A percentile compares a stretch with the other conserved stretches of the same genome.
These are phyloP conservation scores for Macropodus opercularis DNA, from an alignment of 2,797 vertebrate species.

Conservation along the genomic window DNA sequence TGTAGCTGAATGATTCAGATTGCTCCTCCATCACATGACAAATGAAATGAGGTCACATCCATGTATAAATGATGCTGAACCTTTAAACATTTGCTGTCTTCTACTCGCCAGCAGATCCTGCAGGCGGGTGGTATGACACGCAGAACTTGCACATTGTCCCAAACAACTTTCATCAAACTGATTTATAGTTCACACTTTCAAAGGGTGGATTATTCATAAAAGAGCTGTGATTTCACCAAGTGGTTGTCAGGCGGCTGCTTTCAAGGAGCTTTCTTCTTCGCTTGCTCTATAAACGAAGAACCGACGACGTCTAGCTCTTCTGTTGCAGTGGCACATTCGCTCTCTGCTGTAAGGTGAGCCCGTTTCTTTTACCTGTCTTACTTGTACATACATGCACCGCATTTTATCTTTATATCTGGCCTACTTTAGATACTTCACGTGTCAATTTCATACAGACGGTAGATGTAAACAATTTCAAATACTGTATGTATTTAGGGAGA, in stretches of 20 bases:
- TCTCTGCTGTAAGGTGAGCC: conserved; percentile 39
- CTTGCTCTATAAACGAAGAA: conserved; percentile 12
- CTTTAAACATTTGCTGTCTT: not conserved
- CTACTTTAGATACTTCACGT: too few species aligned
- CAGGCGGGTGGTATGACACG: not conserved
- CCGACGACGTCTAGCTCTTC: conserved; percentile 7
- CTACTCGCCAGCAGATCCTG: not conserved
- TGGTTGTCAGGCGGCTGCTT: conserved; percentile 36
- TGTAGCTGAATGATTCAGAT: not conserved
- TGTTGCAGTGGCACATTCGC: not conserved
- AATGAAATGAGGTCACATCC: not conserved
- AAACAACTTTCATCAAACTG: conserved; percentile 6
- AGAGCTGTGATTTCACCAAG: conserved; percentile 49
- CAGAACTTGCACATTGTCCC: not conserved
- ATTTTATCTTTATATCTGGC: not conserved
- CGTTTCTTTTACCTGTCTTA: conserved; percentile 3
- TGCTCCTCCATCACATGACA: not conserved
- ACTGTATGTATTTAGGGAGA: not conserved
- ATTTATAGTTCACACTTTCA: conserved; percentile 5
- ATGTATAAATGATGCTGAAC: not conserved
- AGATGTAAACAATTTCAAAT: not conserved
- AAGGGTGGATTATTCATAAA: conserved; percentile 52
- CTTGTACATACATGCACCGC: not conserved
- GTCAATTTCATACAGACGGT: not conserved
- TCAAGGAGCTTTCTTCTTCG: conserved; percentile 3